phyloP scores from a whole-genome alignment of 2,797 vertebrate genomes.

The Vultur gryphus region DNA sequence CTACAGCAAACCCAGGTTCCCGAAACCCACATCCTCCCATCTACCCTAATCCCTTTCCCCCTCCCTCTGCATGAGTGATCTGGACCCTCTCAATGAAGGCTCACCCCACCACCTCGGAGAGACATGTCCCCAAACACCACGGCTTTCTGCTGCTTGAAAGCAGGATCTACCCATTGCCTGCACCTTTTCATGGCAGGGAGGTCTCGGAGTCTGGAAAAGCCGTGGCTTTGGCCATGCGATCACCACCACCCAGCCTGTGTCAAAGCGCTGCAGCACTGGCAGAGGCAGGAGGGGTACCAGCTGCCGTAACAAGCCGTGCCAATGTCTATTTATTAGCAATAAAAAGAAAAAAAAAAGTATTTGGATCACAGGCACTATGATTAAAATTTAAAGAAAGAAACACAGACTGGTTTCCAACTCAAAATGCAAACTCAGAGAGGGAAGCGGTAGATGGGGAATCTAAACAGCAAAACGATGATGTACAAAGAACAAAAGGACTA shows the following conservation, averaged over 20 bases:
- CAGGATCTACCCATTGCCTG: background rate
- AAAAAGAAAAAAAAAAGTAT: background rate
- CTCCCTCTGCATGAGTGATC: background rate
- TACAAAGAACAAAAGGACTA: background rate
- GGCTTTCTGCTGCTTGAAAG: background rate
- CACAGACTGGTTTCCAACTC: background rate
- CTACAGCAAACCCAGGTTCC: background rate
- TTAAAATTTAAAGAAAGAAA: background rate
- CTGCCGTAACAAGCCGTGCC: background rate
- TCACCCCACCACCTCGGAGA: background rate
- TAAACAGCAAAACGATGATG: background rate
- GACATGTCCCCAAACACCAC: fast-evolving
- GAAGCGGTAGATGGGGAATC: background rate
- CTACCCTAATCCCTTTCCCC: background rate
- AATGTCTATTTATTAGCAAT: background rate
- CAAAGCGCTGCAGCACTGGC: background rate
- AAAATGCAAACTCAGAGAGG: background rate
- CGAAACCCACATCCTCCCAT: background rate
- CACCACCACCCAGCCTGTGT: background rate
- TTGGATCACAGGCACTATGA: background rate
- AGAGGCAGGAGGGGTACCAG: background rate
- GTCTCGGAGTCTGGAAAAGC: background rate
- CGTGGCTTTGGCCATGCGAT: background rate
- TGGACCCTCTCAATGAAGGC: background rate
- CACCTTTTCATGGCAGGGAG: background rate